Evolutionary conservation across 2,888 invertebrate species (phyloP), one percentile per base, ranked within the genome.

Genomic region (Drosophila koepferae): DNA sequence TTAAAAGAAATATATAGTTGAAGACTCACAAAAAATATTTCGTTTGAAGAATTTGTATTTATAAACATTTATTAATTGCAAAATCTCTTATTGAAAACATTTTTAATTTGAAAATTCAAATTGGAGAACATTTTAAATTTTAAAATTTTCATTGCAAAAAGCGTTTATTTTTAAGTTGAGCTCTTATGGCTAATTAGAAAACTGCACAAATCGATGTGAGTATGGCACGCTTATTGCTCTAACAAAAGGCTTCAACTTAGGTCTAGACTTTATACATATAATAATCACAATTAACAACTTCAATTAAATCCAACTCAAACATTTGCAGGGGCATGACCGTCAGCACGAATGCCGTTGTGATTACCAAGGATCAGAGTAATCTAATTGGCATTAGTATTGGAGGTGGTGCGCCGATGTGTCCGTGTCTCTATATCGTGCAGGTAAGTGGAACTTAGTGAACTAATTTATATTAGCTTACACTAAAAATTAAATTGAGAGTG

Each of bases 371-470:
- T 93, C 95, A 96, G 78, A 97, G 97, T 92, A 97, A 97, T 91
- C 94, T 99, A 36, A 99, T 99, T 79, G 99, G 99, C 1, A 99
- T 99, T 83, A 99, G 98, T 91, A 99, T 99, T 76, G 99, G 99
- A 0, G 99, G 99, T 1, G 99, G 99, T 43, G 97, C 98, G 28
- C 97, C 99, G 6, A 93, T 97, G 60, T 99, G 99, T 88, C 99
- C 99, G 0, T 99, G 99, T 92, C 94, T 99, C 7, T 99, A 99
- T 92, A 98, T 99, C 74, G 99, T 99, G 0, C 99, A 99, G 95
- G 96, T 97, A 92, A 91, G 77, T 51, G 23, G 7, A 23, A 3
- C 1, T 0, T 16, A 23, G 2, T 23, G 3, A 28, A 16, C 1
- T 48, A 16, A 7, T 20, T 20, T 20, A 20, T 2, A 20, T 20